Base-by-base conservation (phyloP, 2,888 invertebrate species). In the Koerneria pararmatus region DNA sequence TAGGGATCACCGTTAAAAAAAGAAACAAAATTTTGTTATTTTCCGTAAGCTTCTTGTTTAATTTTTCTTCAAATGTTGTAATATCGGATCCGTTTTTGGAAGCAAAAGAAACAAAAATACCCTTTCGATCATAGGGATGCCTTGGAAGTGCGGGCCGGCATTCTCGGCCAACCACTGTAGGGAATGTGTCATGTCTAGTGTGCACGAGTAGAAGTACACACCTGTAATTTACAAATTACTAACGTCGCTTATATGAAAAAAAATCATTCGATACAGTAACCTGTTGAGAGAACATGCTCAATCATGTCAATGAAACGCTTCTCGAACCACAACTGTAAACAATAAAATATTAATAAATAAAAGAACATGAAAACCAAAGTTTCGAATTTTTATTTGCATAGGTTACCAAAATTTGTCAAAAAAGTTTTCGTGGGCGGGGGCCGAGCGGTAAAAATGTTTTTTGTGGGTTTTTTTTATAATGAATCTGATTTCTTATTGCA, bases 171-270 rank as follows among this genome's bases (percentile, higher is more conserved):
- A 69, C 74, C 74, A 77, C 57, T 59, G 75, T 31, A 70, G 68
- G 8, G 72, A 73, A 27, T 72, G 67, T 19, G 71, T 70, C 22
- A 77, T 59, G 59, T 77, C 75, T 15, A 72, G 31, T 1, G 91
- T 90, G 79, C 93, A 91, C 22, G 94, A 95, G 86, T 92, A 97
- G 86, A 95, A 98, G 78, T 91, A 91, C 78, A 89, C 89, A 0
- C 93, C 92, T 1, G 91, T 91, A 48, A 89, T 88, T n/a, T n/a
- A n/a, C n/a, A n/a, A n/a, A n/a, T n/a, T n/a, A n/a, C n/a, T n/a
- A n/a, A n/a, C n/a, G n/a, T n/a, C n/a, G n/a, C n/a, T n/a, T n/a
- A n/a, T n/a, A n/a, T n/a, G n/a, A n/a, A n/a, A n/a, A n/a, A n/a
- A n/a, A n/a, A n/a, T n/a, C n/a, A n/a, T n/a, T n/a, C n/a, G n/a